Base-by-base conservation (phyloP, 2,113 vertebrate genomes). In the Candoia aspera region DNA sequence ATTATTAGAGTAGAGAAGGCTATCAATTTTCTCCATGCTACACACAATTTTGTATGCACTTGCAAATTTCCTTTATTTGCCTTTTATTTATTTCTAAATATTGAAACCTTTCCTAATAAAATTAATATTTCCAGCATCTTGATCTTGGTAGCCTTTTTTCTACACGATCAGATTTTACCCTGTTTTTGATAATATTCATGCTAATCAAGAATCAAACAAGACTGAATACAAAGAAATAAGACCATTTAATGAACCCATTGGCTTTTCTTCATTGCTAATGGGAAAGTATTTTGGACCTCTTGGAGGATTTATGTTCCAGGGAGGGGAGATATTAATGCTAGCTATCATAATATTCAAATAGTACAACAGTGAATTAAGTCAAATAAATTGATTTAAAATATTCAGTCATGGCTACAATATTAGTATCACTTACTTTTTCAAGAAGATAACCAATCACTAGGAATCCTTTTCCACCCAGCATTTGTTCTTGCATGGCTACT, bases 401-500 rank as follows among this genome's bases (percentile, higher is more conserved):
- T 87, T 23, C 90, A 21, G 92, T 90, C 0, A 79, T 15, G 91
- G 87, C 33, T 91, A 89, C 0, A 93, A 90, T 5, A 0, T 0
- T 3, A 21, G 33, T 13, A 49, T 85, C 58, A 97, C 97, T 93
- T 97, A 99, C 99, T 98, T 99, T 99, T 97, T 99, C 99, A 89
- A 99, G 97, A 87, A 99, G 98, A 96, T 99, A 99, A 93, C 99
- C 99, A 93, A 99, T 99, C 93, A 99, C 99, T 97, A 99, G 96
- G 95, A 99, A 99, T 94, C 99, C 99, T 97, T 99, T 99, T 95
- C 98, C 98, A 95, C 98, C 98, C 93, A 99, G 97, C 98, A 99
- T 99, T 98, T 99, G 99, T 87, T 99, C 99, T 97, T 99, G 99
- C 99, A 99, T 99, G 96, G 99, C 98, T 95, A 99, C 98, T 17